Percentiles rank a stretch among this genome's conserved stretches.
These are phyloP conservation scores for Diceros bicornis DNA, from an alignment of 2,797 vertebrate genomes.

Conservation along the genomic window DNA sequence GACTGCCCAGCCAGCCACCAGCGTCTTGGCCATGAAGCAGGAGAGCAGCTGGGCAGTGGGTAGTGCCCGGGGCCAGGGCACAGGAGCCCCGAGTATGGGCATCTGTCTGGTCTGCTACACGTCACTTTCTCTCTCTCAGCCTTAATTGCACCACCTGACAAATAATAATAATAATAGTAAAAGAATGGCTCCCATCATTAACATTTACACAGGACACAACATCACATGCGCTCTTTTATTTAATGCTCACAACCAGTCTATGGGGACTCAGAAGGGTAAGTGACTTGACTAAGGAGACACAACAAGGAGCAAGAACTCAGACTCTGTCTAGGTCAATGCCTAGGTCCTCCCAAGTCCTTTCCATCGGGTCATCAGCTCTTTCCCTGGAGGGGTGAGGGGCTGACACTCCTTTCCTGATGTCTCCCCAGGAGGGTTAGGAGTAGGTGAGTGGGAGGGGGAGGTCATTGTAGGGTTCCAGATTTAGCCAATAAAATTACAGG, in stretches of 20 bases:
- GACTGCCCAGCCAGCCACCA: neutral
- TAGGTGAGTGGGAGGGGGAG: neutral
- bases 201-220: neutral
- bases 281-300: neutral
- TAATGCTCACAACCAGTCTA: neutral
- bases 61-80: neutral
- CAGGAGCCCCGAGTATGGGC: accelerated
- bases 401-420: neutral
- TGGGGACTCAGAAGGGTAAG: neutral
- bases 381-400: neutral
- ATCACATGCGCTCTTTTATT: neutral
- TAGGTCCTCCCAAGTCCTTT: neutral
- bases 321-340: neutral
- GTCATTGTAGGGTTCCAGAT: neutral
- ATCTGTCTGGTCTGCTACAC: neutral
- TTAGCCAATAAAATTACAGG: neutral
- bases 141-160: neutral
- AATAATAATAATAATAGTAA: neutral
- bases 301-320: neutral
- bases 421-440: neutral
- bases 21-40: neutral
- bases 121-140: neutral
- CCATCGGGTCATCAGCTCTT: neutral
- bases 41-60: neutral
- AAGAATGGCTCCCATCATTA: neutral